Evolutionary conservation across 2,113 vertebrate genomes (phyloP), one percentile per base, ranked within the genome.

Genomic region (Perccottus glenii): DNA sequence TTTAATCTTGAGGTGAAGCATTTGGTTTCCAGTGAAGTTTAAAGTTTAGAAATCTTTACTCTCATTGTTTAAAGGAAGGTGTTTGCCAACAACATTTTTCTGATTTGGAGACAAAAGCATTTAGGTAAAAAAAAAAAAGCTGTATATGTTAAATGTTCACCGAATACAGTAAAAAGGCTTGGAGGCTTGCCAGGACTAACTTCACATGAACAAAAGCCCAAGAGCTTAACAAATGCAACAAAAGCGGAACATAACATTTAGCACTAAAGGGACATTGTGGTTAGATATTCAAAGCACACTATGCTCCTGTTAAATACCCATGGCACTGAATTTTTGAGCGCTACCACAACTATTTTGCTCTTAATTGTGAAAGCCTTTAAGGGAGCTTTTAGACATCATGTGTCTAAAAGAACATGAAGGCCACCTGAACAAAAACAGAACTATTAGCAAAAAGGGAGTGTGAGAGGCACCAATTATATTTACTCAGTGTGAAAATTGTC

Each of bases 1-100:
- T 85, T 87, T 87, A 87, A 87, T 87, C 75, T 83, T 84, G 73
- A 91, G 74, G 67, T 77, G 86, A 88, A 87, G 66, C 82, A 87
- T 75, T 55, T 40, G 64, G 78, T 78, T 83, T 88, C 52, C 60
- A 80, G 67, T 81, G 80, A 85, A 79, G 61, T 72, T 80, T 47
- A 60, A 68, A 40, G 62, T 73, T 60, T 64, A 76, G 71, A 71
- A 75, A 47, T 45, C 73, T 36, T 2, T 46, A 75, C 33, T 57
- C 64, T 60, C 56, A 60, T 27, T 64, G 78, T 77, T 49, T 46
- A 5, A 42, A 15, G 49, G 60, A 64, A 68, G 48, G 67, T 80
- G 67, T 79, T 80, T 72, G 59, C 65, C 67, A 75, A 76, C 67
- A 55, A 19, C 51, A 65, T 73, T 70, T 82, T 85, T 81, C 64